Base-by-base conservation (phyloP, 2,888 invertebrate genomes). In the Anticlea derivata region DNA sequence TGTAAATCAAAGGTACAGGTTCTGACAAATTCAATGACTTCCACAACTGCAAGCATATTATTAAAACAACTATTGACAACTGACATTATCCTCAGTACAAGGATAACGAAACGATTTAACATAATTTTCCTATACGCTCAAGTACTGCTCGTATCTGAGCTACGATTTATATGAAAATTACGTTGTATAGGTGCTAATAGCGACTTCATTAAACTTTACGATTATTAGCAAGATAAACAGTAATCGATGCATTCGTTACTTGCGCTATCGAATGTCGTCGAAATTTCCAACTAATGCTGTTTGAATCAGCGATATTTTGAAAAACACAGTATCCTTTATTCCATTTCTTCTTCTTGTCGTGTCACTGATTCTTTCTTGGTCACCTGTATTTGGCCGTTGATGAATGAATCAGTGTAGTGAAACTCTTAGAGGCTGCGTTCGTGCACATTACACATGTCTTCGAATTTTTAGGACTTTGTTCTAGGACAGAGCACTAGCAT, bases 81-180 rank as follows among this genome's bases (percentile, higher is more conserved):
- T 37, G 37, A 24, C 55, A 63, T 58, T 63, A 63, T 53, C 56
- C 30, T 38, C 20, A 53, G 39, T 10, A 51, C 59, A 65, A 63
- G 65, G 65, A 69, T 66, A 63, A 66, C 60, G 41, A 46, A 44
- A 40, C 13, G 38, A 58, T 57, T 64, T 64, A 49, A 66, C 58
- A 60, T 68, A 51, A 58, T 61, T 61, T 58, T 54, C 44, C 50
- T 47, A 53, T 60, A 49, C 40, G 26, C 10, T 7, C 33, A 22
- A 10, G 34, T 26, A 6, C 12, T 27, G 12, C 33, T 27, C 22
- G 43, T 29, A 39, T 38, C 20, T 26, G 54, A 52, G 48, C 33
- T 55, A 29, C 58, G 41, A 67, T 67, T 63, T 51, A 60, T 60
- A 70, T 66, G 59, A 58, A 64, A 68, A 68, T 63, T 20, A 55